Base-by-base conservation (phyloP, 64 coral and sea anemone species). In the Montipora foliosa region DNA sequence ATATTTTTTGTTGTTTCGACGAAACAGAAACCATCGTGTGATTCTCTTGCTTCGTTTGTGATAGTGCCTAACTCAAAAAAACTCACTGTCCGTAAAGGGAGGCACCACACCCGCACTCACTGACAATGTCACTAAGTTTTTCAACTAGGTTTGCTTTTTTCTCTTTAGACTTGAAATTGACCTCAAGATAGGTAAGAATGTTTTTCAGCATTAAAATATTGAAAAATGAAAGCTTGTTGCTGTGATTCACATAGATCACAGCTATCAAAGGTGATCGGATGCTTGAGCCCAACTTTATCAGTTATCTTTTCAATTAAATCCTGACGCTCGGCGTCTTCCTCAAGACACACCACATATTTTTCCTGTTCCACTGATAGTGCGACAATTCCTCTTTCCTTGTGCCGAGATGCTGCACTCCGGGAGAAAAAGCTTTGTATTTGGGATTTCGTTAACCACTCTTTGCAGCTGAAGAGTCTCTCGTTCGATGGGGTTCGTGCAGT, bases 251-350 rank as follows among this genome's bases (percentile, higher is more conserved):
- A 95, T 8, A 90, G 70, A 49, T 95, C 81, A 76, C 90, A 95
- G 8, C 49, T 77, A 62, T 95, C 94, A 89, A 76, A 95, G 0
- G 44, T 75, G 45, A 95, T 89, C 45, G 86, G 94, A 59, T 95
- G 90, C 6, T 79, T 77, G 5, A 92, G 37, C 17, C 84, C 90
- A 82, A 92, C n/a, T 83, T 77, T 78, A 55, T 68, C 45, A 19
- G 16, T 47, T 15, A 96, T 71, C 15, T 66, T 59, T 21, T 67
- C 79, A 6, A 92, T 16, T 47, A 92, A 47, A 5, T 92, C 29
- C n/a, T 83, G 57, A 81, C 70, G 49, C 77, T 88, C 77, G 6
- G 82, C n/a, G 69, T 83, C 49, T 64, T 91, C 44, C 6, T 61
- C 37, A 29, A 93, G 73, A 76, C 90, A 88, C 48, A 81, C 77